Conservation (phyloP, 2,888 invertebrate species). For the Cenopis cana region DNA sequence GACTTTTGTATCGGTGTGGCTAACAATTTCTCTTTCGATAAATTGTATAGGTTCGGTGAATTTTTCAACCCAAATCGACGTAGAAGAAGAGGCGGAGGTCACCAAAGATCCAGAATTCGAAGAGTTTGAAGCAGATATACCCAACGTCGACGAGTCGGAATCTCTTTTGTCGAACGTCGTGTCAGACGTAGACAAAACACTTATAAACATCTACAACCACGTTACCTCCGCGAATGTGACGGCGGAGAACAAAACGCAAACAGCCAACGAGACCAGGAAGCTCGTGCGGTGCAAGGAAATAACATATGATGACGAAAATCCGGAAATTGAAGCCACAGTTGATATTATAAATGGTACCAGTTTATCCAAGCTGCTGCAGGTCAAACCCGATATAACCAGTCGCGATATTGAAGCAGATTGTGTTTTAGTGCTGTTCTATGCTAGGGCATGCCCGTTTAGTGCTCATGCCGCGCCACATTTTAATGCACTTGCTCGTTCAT, state of each 20-base stretch:
- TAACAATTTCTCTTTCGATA: slow-evolving; percentile 6
- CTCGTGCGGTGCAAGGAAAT: slow-evolving; percentile 76
- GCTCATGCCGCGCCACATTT: slow-evolving; percentile 95
- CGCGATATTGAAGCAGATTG: slow-evolving; percentile 88
- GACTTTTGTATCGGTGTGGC: slow-evolving; percentile 8
- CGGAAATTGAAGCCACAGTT: slow-evolving; percentile 71
- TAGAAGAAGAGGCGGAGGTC: slow-evolving; percentile 64
- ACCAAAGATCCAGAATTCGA: slow-evolving; percentile 53
- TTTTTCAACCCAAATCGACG: slow-evolving; percentile 66
- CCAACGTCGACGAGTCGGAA: slow-evolving; percentile 79
- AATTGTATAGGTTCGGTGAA: slow-evolving; percentile 58
- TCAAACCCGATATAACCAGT: slow-evolving; percentile 87
- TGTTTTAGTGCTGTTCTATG: slow-evolving; percentile 94
- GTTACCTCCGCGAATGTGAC: slow-evolving; percentile 76
- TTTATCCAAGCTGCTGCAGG: slow-evolving; percentile 87
- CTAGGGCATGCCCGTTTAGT: slow-evolving; percentile 95
- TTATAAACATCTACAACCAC: slow-evolving; percentile 75
- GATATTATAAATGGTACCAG: slow-evolving; percentile 90
- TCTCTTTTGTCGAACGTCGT: slow-evolving; percentile 77
- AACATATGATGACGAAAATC: slow-evolving; percentile 64
- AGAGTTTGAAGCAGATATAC: slow-evolving; percentile 64
- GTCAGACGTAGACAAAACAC: slow-evolving; percentile 77
- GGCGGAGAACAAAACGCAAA: slow-evolving; percentile 68
- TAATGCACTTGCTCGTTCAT: slow-evolving; percentile 95
- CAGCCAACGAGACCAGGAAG: slow-evolving; percentile 74